Evolutionary conservation across 2,113 vertebrate genomes (phyloP).

Genomic region (Danionella cerebrum): DNA sequence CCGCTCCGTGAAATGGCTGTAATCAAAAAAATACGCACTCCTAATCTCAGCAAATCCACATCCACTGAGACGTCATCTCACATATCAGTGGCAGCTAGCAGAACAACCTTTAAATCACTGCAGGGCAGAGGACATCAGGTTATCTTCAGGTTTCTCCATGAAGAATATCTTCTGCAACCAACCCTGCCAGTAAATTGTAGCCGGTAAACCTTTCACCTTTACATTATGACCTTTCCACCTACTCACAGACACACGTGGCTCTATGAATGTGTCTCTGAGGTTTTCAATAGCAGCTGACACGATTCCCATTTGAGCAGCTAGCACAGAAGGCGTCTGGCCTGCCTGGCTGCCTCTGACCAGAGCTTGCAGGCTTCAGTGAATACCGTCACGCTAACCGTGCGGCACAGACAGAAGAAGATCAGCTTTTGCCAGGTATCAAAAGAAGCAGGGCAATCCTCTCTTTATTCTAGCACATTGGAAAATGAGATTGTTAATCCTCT

Average conservation of each 20-base stretch:
- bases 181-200: not conserved
- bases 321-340: constrained; percentile 7
- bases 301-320: constrained; percentile 23
- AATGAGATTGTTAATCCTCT: constrained; percentile 67
- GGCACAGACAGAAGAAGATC: constrained; percentile 39
- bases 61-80: not conserved
- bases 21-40: not conserved
- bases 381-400: constrained; percentile 3
- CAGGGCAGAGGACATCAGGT: not conserved
- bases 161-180: constrained; percentile 9
- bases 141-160: constrained; percentile 12
- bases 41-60: not conserved
- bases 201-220: constrained; percentile 3
- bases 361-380: not conserved
- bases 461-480: constrained; percentile 55
- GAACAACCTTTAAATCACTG: constrained; percentile 26
- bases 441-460: constrained; percentile 57
- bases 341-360: constrained; percentile 8
- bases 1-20: not conserved
- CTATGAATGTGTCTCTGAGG: constrained; percentile 2
- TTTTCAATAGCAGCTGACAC: constrained; percentile 9
- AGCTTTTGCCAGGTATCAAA: constrained; percentile 54
- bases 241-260: constrained; percentile 5
- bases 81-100: not conserved
- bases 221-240: constrained; percentile 12